phyloP scores from a whole-genome alignment of 2,113 vertebrate genomes.

The Cyanoramphus novaezelandiae region DNA sequence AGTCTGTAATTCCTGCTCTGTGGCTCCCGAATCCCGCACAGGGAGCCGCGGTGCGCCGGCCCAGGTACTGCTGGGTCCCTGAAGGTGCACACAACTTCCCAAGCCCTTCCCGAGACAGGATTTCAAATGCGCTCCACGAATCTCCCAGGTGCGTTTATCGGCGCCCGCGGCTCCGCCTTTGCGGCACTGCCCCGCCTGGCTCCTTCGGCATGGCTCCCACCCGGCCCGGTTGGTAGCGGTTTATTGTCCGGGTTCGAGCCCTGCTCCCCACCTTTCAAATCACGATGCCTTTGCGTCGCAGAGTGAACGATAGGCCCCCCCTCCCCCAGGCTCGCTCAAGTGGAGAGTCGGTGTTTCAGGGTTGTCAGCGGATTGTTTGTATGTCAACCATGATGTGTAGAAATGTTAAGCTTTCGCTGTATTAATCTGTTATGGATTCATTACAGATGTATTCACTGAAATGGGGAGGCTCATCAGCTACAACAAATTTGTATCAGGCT shows the following conservation, averaged over 20 bases:
- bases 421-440: neutral
- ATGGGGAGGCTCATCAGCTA: neutral
- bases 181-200: neutral
- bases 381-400: accelerated
- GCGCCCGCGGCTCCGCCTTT: neutral
- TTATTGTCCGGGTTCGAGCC: accelerated
- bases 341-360: neutral
- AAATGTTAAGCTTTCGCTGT: too few relatives aligned
- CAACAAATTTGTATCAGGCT: neutral
- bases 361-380: neutral
- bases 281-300: neutral
- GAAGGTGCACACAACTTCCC: neutral
- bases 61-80: too few relatives aligned
- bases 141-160: accelerated
- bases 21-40: accelerated
- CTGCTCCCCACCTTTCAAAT: too few relatives aligned
- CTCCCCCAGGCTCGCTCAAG: neutral
- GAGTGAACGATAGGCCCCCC: neutral
- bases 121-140: accelerated
- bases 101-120: too few relatives aligned
- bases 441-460: neutral
- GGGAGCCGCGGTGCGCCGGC: neutral
- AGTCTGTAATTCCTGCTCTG: too few relatives aligned
- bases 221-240: accelerated
- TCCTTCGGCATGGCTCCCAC: neutral